Conservation (phyloP, 2,888 invertebrate genomes). For the Caenorhabditis macrosperma region DNA sequence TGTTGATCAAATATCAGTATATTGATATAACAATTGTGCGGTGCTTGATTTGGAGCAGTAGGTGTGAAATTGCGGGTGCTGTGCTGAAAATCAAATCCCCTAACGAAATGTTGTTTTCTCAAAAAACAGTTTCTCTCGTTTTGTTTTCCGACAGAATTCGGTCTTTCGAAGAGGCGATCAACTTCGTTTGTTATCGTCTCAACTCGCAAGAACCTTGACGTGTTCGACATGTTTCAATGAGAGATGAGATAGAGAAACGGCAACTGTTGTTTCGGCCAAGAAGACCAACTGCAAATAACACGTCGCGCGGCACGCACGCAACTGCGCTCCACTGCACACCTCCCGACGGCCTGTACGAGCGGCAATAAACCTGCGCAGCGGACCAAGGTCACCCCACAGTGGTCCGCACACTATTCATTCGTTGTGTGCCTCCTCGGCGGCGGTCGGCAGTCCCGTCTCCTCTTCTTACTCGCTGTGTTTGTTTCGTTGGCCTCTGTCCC, state of each 20-base stretch:
- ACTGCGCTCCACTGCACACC: conserved; percentile 5
- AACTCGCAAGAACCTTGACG: conserved; percentile 23
- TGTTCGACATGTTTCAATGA: conserved; percentile 42
- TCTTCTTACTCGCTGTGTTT: not conserved
- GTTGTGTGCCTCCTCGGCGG: not conserved
- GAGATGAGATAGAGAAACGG: conserved; percentile 17
- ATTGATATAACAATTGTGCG: too few species aligned
- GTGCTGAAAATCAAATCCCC: too few species aligned
- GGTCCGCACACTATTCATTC: not conserved
- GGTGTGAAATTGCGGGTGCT: too few species aligned
- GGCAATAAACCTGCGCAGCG: not conserved
- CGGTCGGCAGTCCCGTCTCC: not conserved
- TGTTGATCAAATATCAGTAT: too few species aligned
- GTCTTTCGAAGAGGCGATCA: conserved; percentile 9
- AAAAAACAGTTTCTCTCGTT: not conserved
- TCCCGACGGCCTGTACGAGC: not conserved
- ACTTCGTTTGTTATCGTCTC: conserved; percentile 5
- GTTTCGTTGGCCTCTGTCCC: conserved; percentile 11
- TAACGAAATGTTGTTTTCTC: not conserved
- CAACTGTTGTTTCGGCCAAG: conserved; percentile 24
- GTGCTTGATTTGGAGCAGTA: too few species aligned
- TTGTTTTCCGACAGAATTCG: not conserved
- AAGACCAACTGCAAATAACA: conserved; percentile 7
- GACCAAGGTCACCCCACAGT: not conserved
- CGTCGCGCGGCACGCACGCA: conserved; percentile 20